Base-by-base conservation (phyloP, 2,797 vertebrate genomes). In the Chrosomus eos region DNA sequence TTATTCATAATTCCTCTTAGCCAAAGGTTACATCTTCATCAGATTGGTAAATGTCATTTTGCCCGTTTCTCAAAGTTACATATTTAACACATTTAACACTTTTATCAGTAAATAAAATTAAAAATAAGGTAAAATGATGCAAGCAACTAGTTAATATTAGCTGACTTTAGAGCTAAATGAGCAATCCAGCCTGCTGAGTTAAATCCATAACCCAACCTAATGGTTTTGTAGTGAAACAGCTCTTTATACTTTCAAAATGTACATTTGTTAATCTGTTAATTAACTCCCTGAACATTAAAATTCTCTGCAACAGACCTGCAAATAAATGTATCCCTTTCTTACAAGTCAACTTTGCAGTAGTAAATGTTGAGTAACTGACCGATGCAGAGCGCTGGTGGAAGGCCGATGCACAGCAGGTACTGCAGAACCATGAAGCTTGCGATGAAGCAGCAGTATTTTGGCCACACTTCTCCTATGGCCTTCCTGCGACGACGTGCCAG, bases 401-500 rank as follows among this genome's bases (percentile, higher is more conserved):
- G 90, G 36, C 96, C 93, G 4, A 95, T 94, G 86, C 95, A 94
- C 68, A 96, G 93, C 66, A 96, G 86, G 85, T 96, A 94, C 91
- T 97, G 96, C 78, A 96, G 90, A 64, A 93, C 93, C 90, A 93
- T 90, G 10, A 95, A 90, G 43, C 93, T 89, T 26, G 95, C 87
- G 2, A 95, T 96, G 78, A 96, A 96, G 88, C 92, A 95, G 87
- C 95, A 95, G 88, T 95, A 94, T 87, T 93, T 93, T 45, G 93
- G 94, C 96, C 95, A 97, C 70, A 95, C 90, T 88, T 97, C 94
- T 31, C 96, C 95, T 0, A 95, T 94, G 14, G 96, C 94, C 88
- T 96, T 96, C 85, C 96, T 94, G 82, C 93, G 89, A 9, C 92
- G 92, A 71, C 93, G 90, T 11, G 88, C 90, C 81, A 95, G 86